Conservation (phyloP, 2,888 invertebrate genomes). For the Pandemis cinnamomeana region DNA sequence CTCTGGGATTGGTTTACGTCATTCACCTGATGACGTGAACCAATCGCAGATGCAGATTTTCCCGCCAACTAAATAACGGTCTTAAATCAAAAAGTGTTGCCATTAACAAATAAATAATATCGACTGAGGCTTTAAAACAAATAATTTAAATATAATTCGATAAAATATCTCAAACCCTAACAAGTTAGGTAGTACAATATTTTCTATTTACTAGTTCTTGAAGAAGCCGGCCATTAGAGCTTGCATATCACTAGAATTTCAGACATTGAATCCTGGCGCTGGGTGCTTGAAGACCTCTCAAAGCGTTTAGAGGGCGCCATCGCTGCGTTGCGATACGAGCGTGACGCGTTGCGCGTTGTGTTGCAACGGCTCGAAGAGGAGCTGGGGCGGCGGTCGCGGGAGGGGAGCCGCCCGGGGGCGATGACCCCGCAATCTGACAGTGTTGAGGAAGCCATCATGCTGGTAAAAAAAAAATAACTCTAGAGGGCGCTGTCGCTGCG, state of each 20-base stretch:
- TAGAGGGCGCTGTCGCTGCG: constrained; percentile 61
- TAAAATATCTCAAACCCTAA: too few species aligned
- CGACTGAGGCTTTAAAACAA: too few species aligned
- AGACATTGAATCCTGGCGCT: constrained; percentile 74
- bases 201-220: too few species aligned
- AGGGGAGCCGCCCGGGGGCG: constrained; percentile 65
- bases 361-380: constrained; percentile 64
- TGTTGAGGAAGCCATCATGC: constrained; percentile 61
- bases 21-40: too few species aligned
- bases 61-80: too few species aligned
- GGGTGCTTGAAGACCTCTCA: constrained; percentile 71
- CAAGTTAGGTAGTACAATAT: too few species aligned
- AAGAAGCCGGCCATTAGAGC: neutral
- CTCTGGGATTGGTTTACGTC: too few species aligned
- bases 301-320: constrained; percentile 67
- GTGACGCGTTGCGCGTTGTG: constrained; percentile 67
- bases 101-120: too few species aligned
- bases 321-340: constrained; percentile 63
- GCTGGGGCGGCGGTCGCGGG: constrained; percentile 55
- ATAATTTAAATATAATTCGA: too few species aligned
- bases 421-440: constrained; percentile 63
- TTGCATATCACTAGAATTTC: constrained; percentile 58
- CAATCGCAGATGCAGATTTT: too few species aligned
- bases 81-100: too few species aligned
- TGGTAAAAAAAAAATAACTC: neutral